Evolutionary conservation across 2,113 vertebrate genomes (phyloP).

Genomic region (Alligator mississippiensis): DNA sequence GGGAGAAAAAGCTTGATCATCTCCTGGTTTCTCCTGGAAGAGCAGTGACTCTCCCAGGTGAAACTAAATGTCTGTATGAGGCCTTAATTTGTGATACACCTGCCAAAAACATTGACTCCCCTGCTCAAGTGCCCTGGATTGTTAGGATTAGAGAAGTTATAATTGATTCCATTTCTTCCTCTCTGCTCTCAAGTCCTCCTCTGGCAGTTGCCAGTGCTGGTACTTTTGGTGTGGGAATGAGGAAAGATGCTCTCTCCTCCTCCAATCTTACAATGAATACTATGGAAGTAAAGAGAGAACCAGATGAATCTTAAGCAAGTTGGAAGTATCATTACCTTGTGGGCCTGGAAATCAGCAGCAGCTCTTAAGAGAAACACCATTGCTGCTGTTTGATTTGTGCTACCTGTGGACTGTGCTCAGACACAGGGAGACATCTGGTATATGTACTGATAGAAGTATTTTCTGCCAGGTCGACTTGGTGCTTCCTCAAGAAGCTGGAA

Average conservation of each 20-base stretch:
- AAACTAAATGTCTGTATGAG: too few relatives aligned
- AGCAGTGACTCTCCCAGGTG: too few relatives aligned
- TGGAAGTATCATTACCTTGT: neutral
- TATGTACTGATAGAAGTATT: neutral
- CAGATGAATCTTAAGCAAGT: constrained; percentile 3
- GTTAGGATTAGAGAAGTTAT: constrained; percentile 5
- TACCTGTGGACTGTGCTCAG: neutral
- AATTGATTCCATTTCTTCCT: neutral
- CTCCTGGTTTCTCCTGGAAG: too few relatives aligned
- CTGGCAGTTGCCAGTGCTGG: neutral
- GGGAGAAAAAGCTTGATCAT: too few relatives aligned
- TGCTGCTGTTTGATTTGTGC: constrained; percentile 19
- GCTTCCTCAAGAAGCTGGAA: neutral
- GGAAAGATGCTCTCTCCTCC: constrained; percentile 9
- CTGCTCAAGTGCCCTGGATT: neutral
- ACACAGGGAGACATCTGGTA: fast-evolving
- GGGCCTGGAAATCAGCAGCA: neutral
- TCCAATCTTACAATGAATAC: constrained; percentile 19
- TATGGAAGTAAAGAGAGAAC: constrained; percentile 11
- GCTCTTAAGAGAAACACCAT: neutral
- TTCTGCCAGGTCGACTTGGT: neutral
- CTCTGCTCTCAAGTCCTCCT: neutral
- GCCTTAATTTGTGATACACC: too few relatives aligned
- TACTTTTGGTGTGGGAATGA: neutral
- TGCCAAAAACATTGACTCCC: too few relatives aligned